Base-by-base conservation (phyloP, 2,888 invertebrate genomes). In the Drosophila robusta region DNA sequence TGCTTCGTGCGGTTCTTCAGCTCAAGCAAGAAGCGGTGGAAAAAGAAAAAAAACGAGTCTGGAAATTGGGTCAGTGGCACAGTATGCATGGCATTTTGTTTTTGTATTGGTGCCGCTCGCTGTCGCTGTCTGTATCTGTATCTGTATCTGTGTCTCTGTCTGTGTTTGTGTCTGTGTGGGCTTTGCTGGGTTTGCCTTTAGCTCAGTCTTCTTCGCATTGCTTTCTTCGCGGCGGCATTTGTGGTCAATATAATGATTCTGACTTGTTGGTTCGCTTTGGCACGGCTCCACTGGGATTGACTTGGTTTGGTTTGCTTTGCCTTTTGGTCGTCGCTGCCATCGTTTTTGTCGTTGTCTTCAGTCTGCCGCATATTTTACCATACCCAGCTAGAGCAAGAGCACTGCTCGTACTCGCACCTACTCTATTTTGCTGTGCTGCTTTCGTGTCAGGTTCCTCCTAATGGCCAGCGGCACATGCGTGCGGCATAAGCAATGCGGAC, bases 191-290 rank as follows among this genome's bases (percentile, higher is more conserved):
- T 70, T 84, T 75, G 71, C 65, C 54, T 71, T 58, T 63, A 60
- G 74, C 69, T 85, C 75, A 80, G 78, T 58, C 65, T 77, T 80
- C 65, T 67, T 75, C 64, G 64, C 72, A 74, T 77, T 79, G 83
- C 85, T 85, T 86, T 86, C 85, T 77, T 90, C 79, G 76, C 73
- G 75, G 75, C 78, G 69, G 76, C 71, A 78, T 78, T 85, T 82
- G 90, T 90, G 90, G 90, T 89, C 87, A 90, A 80, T 79, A 84
- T 88, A 89, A 86, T 89, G 82, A 88, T 89, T 88, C 87, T 82
- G 79, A 72, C 75, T 75, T 60, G 85, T 47, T 63, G 56, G 29
- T 29, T 29, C 29, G 29, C 29, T 29, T 29, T 29, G 29, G 29
- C 47, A 52, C 38, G 14, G 22, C 44, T 55, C 12, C 44, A 4